phyloP scores from a whole-genome alignment of 1,140 invertebrate genomes.

The Alviniconcha marisindica region DNA sequence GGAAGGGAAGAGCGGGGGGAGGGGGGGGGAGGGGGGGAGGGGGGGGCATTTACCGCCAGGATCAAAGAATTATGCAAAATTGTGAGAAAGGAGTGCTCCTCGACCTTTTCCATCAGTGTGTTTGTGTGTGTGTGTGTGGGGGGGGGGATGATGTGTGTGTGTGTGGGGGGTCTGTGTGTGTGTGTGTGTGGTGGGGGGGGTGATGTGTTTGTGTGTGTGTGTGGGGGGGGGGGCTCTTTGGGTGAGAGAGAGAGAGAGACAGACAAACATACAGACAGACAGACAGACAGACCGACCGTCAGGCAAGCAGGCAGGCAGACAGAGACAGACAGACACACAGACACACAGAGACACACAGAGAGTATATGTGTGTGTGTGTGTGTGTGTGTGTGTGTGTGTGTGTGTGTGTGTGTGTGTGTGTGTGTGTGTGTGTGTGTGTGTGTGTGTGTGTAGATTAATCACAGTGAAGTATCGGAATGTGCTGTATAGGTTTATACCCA shows the following conservation, averaged over 20 bases:
- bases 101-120: too few species aligned
- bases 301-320: background rate
- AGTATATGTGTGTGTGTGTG: background rate
- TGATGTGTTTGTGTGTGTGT: too few species aligned
- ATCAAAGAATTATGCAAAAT: too few species aligned
- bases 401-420: background rate
- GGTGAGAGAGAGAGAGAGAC: background rate
- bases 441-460: background rate
- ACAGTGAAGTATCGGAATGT: background rate
- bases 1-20: too few species aligned
- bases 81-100: too few species aligned
- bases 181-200: too few species aligned
- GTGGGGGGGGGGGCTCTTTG: background rate
- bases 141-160: too few species aligned
- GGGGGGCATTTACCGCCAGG: too few species aligned
- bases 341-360: background rate
- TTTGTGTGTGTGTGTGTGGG: too few species aligned
- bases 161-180: too few species aligned
- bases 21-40: too few species aligned
- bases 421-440: conserved; percentile 12
- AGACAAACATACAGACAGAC: background rate
- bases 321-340: background rate
- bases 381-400: conserved; percentile 7
- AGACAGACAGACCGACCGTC: background rate
- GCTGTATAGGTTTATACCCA: too few species aligned